Percentiles rank a stretch among this genome's conserved stretches.
Conservation (phyloP, 2,888 invertebrate genomes). For the Aspidapion aeneum region DNA sequence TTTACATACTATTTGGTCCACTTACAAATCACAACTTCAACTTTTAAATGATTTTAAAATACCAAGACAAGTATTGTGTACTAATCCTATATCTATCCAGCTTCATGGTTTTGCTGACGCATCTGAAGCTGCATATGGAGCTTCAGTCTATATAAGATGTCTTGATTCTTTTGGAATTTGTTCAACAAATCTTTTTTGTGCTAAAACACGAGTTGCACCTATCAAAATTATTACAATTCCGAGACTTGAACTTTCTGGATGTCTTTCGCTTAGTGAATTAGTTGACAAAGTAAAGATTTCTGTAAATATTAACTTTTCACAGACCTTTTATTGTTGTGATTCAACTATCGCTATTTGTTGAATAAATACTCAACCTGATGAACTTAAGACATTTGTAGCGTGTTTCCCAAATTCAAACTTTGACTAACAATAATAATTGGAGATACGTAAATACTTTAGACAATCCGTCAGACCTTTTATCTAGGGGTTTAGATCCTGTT, state of each 20-base stretch:
- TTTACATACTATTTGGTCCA: constrained; percentile 6
- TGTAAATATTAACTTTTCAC: not conserved
- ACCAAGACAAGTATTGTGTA: constrained; percentile 9
- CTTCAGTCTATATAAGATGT: constrained; percentile 9
- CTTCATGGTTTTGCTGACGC: constrained; percentile 16
- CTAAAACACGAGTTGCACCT: constrained; percentile 19
- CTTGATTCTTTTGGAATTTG: not conserved
- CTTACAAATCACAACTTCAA: constrained; percentile 5
- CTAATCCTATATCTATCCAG: constrained; percentile 8
- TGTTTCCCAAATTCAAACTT: constrained; percentile 20
- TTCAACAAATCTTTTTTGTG: constrained; percentile 8
- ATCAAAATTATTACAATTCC: constrained; percentile 13
- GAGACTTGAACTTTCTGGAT: constrained; percentile 8
- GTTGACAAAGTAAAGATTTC: not conserved
- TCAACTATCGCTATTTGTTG: constrained; percentile 18
- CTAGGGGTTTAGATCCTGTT: constrained; percentile 19
- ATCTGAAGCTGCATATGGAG: constrained; percentile 6
- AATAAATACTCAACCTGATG: constrained; percentile 10
- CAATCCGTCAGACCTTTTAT: constrained; percentile 27
- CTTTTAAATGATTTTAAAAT: constrained; percentile 12
- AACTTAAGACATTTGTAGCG: constrained; percentile 22
- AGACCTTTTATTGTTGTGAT: constrained; percentile 7
- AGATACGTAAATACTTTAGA: constrained; percentile 18
- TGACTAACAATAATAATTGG: constrained; percentile 15
- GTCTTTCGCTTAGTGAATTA: constrained; percentile 5